Percentiles rank a stretch among this genome's conserved stretches.
Evolutionary conservation across 2,113 vertebrate genomes (phyloP).

Genomic region (Melanerpes formicivorus): DNA sequence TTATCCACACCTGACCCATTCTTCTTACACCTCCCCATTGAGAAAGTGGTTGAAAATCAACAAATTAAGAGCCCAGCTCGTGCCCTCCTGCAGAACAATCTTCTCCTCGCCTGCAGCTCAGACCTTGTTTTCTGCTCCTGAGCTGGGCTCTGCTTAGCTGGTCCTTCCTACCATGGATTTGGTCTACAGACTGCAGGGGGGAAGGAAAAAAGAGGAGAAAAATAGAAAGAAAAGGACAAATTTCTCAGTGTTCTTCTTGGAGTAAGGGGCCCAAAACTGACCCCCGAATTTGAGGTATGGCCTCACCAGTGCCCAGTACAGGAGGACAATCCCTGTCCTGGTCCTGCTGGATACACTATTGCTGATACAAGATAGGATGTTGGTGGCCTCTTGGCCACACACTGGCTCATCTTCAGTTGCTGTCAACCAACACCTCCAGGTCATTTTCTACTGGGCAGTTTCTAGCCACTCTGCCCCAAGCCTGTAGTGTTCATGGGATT

Average conservation of each 20-base stretch:
- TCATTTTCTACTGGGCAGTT: not conserved
- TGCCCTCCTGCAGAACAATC: not conserved
- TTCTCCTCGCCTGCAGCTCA: not conserved
- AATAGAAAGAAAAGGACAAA: not conserved
- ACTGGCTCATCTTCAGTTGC: too few relatives aligned
- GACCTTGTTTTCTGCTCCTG: not conserved
- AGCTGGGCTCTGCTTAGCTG: not conserved
- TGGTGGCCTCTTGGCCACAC: too few relatives aligned
- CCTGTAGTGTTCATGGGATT: not conserved
- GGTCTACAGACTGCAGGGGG: not conserved
- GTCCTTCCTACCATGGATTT: not conserved
- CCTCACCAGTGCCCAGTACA: too few relatives aligned
- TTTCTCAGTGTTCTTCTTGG: too few relatives aligned
- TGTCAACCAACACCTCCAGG: not conserved
- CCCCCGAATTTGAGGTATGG: too few relatives aligned
- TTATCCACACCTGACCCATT: not conserved
- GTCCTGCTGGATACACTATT: too few relatives aligned
- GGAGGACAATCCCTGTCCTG: too few relatives aligned
- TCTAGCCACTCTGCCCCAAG: not conserved
- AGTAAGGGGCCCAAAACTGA: too few relatives aligned
- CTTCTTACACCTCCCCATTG: not conserved
- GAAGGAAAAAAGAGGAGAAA: not conserved
- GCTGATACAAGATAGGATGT: too few relatives aligned
- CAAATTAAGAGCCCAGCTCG: fast-evolving
- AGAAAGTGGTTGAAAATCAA: not conserved